Evolutionary conservation across 2,888 invertebrate genomes (phyloP).

Genomic region (Lepidochitona cinerea): DNA sequence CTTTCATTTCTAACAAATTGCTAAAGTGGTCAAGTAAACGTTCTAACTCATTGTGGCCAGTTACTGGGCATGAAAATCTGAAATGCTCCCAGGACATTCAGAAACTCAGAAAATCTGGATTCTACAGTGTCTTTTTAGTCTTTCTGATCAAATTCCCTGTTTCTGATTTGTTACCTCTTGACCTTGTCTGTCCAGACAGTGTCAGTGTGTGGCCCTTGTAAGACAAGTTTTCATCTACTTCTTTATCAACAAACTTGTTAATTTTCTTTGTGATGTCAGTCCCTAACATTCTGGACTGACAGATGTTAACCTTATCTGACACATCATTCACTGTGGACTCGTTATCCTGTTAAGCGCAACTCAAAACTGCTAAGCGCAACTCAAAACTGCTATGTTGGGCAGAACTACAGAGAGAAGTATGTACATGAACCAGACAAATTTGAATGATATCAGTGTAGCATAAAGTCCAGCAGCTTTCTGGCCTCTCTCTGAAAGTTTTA

Average conservation of each 20-base stretch:
- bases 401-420: background rate
- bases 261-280: background rate
- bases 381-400: background rate
- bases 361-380: background rate
- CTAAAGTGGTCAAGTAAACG: background rate
- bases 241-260: background rate
- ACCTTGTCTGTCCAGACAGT: background rate
- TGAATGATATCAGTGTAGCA: background rate
- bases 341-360: background rate
- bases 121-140: background rate
- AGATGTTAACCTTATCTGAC: background rate
- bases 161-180: background rate
- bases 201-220: background rate
- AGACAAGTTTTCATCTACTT: background rate
- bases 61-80: background rate
- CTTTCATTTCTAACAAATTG: background rate
- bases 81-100: background rate
- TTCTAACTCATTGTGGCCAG: background rate
- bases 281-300: background rate
- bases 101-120: background rate
- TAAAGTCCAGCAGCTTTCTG: background rate
- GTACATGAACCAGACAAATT: background rate
- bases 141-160: background rate
- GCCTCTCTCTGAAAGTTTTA: background rate
- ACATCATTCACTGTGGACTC: background rate